These are phyloP conservation scores for Isurus oxyrinchus DNA, from an alignment of 2,113 vertebrate genomes.

Conservation along the genomic window DNA sequence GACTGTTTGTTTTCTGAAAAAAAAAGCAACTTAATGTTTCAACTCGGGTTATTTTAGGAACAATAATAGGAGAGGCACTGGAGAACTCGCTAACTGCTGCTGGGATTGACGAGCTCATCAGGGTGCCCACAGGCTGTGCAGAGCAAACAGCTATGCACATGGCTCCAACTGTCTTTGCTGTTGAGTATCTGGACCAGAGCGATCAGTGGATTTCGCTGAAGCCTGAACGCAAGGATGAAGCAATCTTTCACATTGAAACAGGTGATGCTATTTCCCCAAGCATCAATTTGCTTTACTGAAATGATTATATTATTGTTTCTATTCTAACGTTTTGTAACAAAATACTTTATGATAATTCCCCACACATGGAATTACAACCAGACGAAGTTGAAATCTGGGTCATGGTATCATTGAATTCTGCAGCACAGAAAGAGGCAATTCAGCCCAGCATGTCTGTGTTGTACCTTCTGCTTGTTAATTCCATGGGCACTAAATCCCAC, in stretches of 20 bases:
- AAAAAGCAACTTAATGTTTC: not conserved
- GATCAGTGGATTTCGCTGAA: slow-evolving; percentile 61
- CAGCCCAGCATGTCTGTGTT: not conserved
- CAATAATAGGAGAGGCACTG: slow-evolving; percentile 43
- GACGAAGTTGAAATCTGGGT: not conserved
- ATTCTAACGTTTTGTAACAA: not conserved
- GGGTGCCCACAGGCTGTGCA: slow-evolving; percentile 59
- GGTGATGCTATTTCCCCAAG: not conserved
- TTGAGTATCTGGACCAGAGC: slow-evolving; percentile 67
- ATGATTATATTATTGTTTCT: not conserved
- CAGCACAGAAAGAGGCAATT: not conserved
- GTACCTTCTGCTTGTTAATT: not conserved
- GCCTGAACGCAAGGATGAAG: slow-evolving; percentile 57
- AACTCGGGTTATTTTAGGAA: slow-evolving; percentile 41
- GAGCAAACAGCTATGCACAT: slow-evolving; percentile 68
- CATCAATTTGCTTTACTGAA: not conserved
- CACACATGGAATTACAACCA: not conserved
- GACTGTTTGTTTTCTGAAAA: not conserved
- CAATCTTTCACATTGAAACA: slow-evolving; percentile 43
- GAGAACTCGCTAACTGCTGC: slow-evolving; percentile 57
- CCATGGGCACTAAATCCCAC: not conserved
- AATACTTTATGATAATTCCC: too few species aligned
- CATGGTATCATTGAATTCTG: not conserved
- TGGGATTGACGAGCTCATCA: slow-evolving; percentile 52
- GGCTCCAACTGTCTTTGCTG: slow-evolving; percentile 58